Base-by-base conservation (phyloP, 2,113 vertebrate species). In the Pollachius pollachius region DNA sequence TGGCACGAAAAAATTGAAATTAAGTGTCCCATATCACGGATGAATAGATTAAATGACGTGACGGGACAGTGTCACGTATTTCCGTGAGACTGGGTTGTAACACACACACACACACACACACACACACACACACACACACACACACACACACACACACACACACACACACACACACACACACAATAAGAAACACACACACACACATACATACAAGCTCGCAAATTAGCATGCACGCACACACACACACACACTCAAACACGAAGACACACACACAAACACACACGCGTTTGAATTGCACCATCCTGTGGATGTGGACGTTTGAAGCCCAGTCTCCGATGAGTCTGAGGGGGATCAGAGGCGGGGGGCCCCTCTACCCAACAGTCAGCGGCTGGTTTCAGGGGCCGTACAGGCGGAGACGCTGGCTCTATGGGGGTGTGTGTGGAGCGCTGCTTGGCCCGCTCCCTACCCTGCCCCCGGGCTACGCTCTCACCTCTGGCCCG, bases 391-490 rank as follows among this genome's bases (percentile, higher is more conserved):
- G 6, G 41, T 48, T 48, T 48, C 41, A 9, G 41, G 61, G 64
- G 48, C 23, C 41, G 61, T 4, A 2, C 34, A 58, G 64, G 37
- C 2, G 41, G 16, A 64, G 60, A 25, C 8, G 41, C 2, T 48
- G 41, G 9, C 9, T 0, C 6, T 48, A 48, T 48, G 6, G 7
- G 62, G 3, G 25, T 37, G n/a, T 57, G 52, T 64, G 58, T 72
- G 79, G 65, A 52, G 37, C 65, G 8, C 19, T 12, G 18, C 37
- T 4, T 6, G 15, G 48, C 41, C 59, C 34, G 2, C 23, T 61
- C 77, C 76, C 84, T 52, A 84, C 85, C 85, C 80, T 76, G 81
- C 82, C 85, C 81, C 0, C 34, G 68, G 81, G 86, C 85, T 62
- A 80, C 76, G 54, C 23, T 79, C 70, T 80, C 82, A 85, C 86